phyloP scores from a whole-genome alignment of 2,797 vertebrate genomes.

The Heliangelus exortis region DNA sequence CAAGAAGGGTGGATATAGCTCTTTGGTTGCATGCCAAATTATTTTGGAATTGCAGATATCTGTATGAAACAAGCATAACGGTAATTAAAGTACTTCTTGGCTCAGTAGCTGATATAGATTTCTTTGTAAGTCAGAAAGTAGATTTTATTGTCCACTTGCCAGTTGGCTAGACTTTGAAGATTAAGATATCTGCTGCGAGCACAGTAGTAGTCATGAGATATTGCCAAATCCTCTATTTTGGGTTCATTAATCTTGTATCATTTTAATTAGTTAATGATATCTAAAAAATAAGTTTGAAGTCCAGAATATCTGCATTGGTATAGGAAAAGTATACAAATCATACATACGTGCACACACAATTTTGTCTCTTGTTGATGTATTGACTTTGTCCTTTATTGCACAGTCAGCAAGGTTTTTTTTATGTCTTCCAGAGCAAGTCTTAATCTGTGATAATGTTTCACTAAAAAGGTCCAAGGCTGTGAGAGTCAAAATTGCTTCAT shows the following conservation, averaged over 20 bases:
- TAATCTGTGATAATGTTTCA: constrained; percentile 66
- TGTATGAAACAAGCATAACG: constrained; percentile 1
- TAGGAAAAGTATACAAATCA: not conserved
- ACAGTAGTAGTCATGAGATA: constrained; percentile 16
- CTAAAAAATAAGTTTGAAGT: constrained; percentile 30
- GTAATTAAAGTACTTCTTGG: constrained; percentile 38
- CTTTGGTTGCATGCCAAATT: not conserved
- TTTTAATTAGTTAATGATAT: constrained; percentile 50
- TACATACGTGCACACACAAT: not conserved
- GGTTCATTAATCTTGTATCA: constrained; percentile 32
- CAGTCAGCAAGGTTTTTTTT: constrained; percentile 65
- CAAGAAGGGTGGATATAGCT: not conserved
- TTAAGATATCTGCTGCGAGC: constrained; percentile 60
- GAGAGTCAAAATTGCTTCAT: constrained; percentile 51
- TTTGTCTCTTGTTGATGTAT: constrained; percentile 43
- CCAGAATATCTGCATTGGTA: not conserved
- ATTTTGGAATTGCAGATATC: not conserved
- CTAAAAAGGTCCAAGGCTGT: constrained; percentile 64
- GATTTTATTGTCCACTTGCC: constrained; percentile 63
- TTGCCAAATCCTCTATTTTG: constrained; percentile 38
- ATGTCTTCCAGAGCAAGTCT: constrained; percentile 57
- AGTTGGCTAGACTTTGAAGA: constrained; percentile 65
- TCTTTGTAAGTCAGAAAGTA: constrained; percentile 35
- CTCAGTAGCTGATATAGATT: not conserved
- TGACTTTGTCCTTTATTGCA: constrained; percentile 52